These are phyloP conservation scores for Pelosia muscerda DNA, from an alignment of 2,888 invertebrate genomes.

Conservation along the genomic window DNA sequence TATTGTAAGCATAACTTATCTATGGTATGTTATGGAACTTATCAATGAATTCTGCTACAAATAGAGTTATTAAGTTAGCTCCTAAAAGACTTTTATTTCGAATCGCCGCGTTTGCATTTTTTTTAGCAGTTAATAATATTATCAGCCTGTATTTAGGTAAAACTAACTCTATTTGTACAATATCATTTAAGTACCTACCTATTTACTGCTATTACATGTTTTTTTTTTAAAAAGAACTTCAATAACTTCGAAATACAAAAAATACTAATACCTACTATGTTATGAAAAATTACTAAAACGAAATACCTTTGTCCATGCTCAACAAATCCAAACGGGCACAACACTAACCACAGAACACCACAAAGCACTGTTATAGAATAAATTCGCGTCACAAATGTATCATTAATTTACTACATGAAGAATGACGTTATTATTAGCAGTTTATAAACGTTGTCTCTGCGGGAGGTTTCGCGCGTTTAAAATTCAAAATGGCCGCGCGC, in stretches of 20 bases:
- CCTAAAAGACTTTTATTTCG: not conserved
- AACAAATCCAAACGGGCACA: conserved; percentile 43
- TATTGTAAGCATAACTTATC: too few relatives aligned
- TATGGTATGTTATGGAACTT: too few relatives aligned
- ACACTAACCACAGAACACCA: conserved; percentile 49
- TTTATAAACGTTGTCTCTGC: conserved; percentile 62
- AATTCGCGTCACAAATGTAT: conserved; percentile 42
- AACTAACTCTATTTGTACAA: too few relatives aligned
- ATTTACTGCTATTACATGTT: not conserved
- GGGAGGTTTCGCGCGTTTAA: conserved; percentile 56
- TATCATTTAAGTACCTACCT: not conserved
- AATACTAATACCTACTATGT: not conserved
- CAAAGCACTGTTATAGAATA: conserved; percentile 40
- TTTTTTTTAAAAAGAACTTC: too few relatives aligned
- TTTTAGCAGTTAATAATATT: not conserved
- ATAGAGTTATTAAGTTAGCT: not conserved
- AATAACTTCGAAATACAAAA: not conserved
- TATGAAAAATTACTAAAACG: conserved; percentile 14
- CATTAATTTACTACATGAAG: conserved; percentile 49
- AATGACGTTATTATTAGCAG: conserved; percentile 64
- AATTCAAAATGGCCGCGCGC: conserved; percentile 31
- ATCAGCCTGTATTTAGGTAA: not conserved
- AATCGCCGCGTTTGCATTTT: not conserved
- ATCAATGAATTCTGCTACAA: too few relatives aligned
- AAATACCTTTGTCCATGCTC: conserved; percentile 36